A percentile compares a stretch with the other conserved stretches of the same genome.
These are phyloP conservation scores for Steinernema hermaphroditum DNA, from an alignment of 2,888 invertebrate species.

Conservation along the genomic window DNA sequence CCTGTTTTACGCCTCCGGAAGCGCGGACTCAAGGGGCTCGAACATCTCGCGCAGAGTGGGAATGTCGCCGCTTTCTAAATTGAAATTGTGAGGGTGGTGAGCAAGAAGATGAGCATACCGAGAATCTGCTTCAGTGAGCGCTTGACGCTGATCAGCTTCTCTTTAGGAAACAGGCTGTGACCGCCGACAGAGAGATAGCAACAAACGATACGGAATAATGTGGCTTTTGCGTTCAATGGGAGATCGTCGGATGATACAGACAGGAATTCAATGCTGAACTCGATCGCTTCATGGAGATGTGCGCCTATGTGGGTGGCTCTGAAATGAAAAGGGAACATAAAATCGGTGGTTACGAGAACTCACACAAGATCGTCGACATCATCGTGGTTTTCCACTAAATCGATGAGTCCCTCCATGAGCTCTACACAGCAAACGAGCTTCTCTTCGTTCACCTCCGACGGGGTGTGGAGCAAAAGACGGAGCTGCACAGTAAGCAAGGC, in stretches of 20 bases:
- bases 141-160: background rate
- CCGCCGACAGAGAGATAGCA: background rate
- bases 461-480: background rate
- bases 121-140: background rate
- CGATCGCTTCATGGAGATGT: background rate
- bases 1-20: too few species aligned
- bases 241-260: background rate
- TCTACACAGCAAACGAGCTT: background rate
- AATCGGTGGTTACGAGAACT: background rate
- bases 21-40: too few species aligned
- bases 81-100: too few species aligned
- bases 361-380: background rate
- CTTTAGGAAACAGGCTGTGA: background rate
- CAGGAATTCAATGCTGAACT: background rate
- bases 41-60: too few species aligned
- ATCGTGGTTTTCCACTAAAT: background rate
- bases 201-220: background rate
- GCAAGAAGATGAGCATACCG: too few species aligned
- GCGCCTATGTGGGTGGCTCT: background rate
- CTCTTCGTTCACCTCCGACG: background rate
- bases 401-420: background rate
- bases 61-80: too few species aligned
- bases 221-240: background rate
- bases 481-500: background rate
- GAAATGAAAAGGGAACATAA: background rate